Percentiles rank a stretch among this genome's conserved stretches.
Conservation (phyloP, 2,797 vertebrate genomes). For the Acanthopagrus latus region DNA sequence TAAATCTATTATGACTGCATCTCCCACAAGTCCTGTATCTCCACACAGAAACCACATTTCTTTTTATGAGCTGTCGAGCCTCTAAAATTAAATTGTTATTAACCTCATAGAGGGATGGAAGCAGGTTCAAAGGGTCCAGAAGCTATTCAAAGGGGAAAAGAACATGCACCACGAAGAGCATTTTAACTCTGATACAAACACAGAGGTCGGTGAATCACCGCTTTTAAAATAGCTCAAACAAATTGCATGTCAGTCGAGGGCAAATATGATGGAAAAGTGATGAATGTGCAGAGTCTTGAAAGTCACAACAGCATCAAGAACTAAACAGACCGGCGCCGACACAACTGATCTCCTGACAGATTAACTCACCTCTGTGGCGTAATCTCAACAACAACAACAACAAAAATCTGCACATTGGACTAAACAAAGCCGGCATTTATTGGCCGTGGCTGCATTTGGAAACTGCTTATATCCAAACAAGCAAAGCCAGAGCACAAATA, state of each 20-base stretch:
- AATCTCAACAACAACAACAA: slow-evolving; percentile 1
- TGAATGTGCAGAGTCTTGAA: not conserved
- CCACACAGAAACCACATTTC: not conserved
- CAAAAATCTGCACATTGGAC: not conserved
- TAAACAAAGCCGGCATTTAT: slow-evolving; percentile 1
- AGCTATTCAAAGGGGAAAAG: not conserved
- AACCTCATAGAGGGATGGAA: not conserved
- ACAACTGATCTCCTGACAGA: not conserved
- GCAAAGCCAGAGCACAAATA: slow-evolving; percentile 27
- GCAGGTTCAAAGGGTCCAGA: not conserved
- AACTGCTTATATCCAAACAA: slow-evolving; percentile 27
- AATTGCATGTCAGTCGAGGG: not conserved
- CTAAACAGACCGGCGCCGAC: not conserved
- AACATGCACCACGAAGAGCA: not conserved
- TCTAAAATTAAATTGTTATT: not conserved
- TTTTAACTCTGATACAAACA: not conserved
- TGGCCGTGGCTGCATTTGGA: not conserved
- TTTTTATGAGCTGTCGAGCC: not conserved
- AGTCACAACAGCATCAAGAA: not conserved
- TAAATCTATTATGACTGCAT: not conserved
- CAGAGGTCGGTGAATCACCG: slow-evolving; percentile 2
- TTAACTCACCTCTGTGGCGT: not conserved
- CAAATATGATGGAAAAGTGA: not conserved
- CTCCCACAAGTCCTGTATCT: not conserved
- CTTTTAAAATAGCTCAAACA: not conserved